Base-by-base conservation (phyloP, 2,797 vertebrate species). In the Hoplostethus mediterraneus region DNA sequence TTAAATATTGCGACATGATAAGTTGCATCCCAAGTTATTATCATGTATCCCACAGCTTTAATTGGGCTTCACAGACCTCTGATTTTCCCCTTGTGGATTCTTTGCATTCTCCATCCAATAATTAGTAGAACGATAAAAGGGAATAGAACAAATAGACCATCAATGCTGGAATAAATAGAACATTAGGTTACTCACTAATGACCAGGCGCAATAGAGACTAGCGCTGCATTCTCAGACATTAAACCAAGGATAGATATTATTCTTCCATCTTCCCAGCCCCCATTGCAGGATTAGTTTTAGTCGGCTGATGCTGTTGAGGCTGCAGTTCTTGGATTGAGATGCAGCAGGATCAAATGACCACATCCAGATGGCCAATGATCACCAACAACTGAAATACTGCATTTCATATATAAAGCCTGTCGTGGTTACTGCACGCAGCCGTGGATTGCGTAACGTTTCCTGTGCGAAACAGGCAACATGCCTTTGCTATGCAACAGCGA, bases 331-430 rank as follows among this genome's bases (percentile, higher is more conserved):
- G 71, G 65, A 75, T 81, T 75, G 83, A 89, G 83, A 90, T 90
- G 86, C 90, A 89, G 88, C 75, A 73, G 91, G 93, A 94, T 96
- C 94, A 93, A 89, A 90, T 96, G 89, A 92, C 94, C 79, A 81
- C 53, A 87, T 93, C 94, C 95, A 95, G 94, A 95, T 95, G 95
- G 94, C 85, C 80, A 90, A 82, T 87, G 84, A 89, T 89, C 75
- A 92, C 88, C 89, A 88, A 63, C 70, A 67, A 59, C 77, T 68
- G 65, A 67, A 87, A 86, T 49, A 59, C 71, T 82, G 81, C 86
- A 69, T 87, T 88, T 87, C 79, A 79, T 73, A 65, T 36, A 42
- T 66, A 82, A 83, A 90, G 73, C 72, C 58, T 38, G 71, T 81
- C 54, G 57, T 58, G 56, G 74, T 60, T 44, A 56, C 80, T 63